Percentiles rank a stretch among this genome's conserved stretches.
phyloP scores from a whole-genome alignment of 2,888 invertebrate species.

The Mellilla xanthometata region DNA sequence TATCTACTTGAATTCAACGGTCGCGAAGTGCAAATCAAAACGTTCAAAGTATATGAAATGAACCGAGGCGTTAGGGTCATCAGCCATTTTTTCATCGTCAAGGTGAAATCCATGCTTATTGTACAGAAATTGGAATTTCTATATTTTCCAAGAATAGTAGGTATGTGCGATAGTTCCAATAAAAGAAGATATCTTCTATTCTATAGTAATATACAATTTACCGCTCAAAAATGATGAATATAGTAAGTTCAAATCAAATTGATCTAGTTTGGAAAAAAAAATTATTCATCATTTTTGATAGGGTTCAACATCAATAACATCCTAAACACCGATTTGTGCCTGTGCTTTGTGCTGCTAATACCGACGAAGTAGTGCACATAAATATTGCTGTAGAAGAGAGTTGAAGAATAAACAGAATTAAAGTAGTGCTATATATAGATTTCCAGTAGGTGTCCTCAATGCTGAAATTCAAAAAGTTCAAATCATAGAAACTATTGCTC shows the following conservation, averaged over 20 bases:
- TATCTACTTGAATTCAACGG: slow-evolving; percentile 52
- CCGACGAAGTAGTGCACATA: slow-evolving; percentile 62
- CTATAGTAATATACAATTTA: slow-evolving; percentile 38
- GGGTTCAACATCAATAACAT: slow-evolving; percentile 32
- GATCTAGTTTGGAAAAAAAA: neutral
- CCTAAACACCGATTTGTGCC: slow-evolving; percentile 61
- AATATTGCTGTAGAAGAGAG: slow-evolving; percentile 53
- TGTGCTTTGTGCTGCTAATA: slow-evolving; percentile 61
- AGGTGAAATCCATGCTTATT: slow-evolving; percentile 71
- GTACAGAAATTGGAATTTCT: slow-evolving; percentile 75
- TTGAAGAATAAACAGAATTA: slow-evolving; percentile 38
- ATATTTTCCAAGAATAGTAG: slow-evolving; percentile 44
- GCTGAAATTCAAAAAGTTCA: slow-evolving; percentile 46
- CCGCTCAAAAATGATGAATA: slow-evolving; percentile 56
- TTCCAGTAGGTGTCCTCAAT: slow-evolving; percentile 49
- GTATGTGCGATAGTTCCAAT: slow-evolving; percentile 52
- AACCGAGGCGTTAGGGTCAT: slow-evolving; percentile 73
- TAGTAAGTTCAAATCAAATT: neutral
- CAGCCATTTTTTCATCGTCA: slow-evolving; percentile 66
- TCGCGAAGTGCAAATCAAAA: slow-evolving; percentile 62
- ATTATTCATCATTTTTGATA: slow-evolving; percentile 55
- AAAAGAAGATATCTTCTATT: slow-evolving; percentile 32
- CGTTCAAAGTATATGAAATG: slow-evolving; percentile 52
- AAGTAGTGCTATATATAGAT: slow-evolving; percentile 63
- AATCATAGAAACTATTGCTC: slow-evolving; percentile 28